Base-by-base conservation (phyloP, 2,113 vertebrate genomes). In the Trogon melanurus region DNA sequence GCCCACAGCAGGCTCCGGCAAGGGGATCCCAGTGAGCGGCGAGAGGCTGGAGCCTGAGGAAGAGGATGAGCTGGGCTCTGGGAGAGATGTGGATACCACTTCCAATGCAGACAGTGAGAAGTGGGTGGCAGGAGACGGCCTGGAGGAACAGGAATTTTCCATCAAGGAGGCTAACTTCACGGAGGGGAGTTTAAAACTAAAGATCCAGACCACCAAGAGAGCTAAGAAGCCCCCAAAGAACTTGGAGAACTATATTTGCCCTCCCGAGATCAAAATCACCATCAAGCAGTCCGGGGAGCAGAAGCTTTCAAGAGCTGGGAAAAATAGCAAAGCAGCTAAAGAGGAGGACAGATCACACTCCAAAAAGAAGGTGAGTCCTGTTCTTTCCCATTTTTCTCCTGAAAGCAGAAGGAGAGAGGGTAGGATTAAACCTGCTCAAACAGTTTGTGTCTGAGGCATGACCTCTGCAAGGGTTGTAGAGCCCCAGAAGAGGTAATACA, bases 131-230 rank as follows among this genome's bases (percentile, higher is more conserved):
- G 98, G 98, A 96, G 99, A 99, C 5, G 98, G 98, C 88, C 91
- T 99, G 96, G 99, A 99, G 93, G 99, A 99, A 66, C 99, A 99
- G 97, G 99, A 99, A 73, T 99, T 99, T 98, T 99, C 99, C 94
- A 99, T 99, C 98, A 99, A 99, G 97, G 99, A 99, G 96, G 99
- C 99, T 11, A 99, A 99, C 97, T 99, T 99, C 97, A 99, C 99
- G 0, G 99, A 99, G 95, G 99, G 99, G 93, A 99, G 99, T 96
- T 98, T 99, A 94, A 99, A 99, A 95, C 95, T 99, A 91, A 99
- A 99, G 98, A 99, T 99, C 94, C 99, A 99, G 98, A 99, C 99
- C 62, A 99, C 99, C 69, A 99, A 99, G 96, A 98, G 99, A 96
- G 99, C 99, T 5, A 99, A 99, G 98, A 99, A 99, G 97, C 99